These are phyloP conservation scores for Gouania willdenowi DNA, from an alignment of 2,797 vertebrate genomes.

Conservation along the genomic window DNA sequence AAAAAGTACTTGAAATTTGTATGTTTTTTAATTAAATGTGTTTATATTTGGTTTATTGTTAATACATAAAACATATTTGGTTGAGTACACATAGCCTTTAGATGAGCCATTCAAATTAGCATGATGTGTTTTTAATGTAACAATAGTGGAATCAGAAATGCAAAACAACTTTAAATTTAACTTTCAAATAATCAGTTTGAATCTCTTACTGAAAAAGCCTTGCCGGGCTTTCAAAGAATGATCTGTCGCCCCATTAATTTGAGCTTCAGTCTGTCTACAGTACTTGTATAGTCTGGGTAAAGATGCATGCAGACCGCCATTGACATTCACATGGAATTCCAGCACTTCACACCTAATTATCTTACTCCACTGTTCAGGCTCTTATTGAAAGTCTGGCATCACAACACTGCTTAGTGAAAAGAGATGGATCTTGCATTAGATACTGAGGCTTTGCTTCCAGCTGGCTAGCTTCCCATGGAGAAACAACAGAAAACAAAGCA, in stretches of 20 bases:
- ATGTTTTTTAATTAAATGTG: too few relatives aligned
- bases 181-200: too few relatives aligned
- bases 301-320: constrained; percentile 3
- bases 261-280: constrained; percentile 4
- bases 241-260: constrained; percentile 11
- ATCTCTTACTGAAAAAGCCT: constrained; percentile 1
- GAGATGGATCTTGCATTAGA: constrained; percentile 32
- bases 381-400: constrained; percentile 36
- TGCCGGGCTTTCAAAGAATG: constrained; percentile 4
- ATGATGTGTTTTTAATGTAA: too few relatives aligned
- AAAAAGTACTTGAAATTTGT: too few relatives aligned
- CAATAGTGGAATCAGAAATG: not conserved
- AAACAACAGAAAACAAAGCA: constrained; percentile 44
- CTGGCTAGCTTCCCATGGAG: constrained; percentile 48
- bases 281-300: constrained; percentile 6
- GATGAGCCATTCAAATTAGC: too few relatives aligned
- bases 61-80: too few relatives aligned
- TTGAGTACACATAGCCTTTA: too few relatives aligned
- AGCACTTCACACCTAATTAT: constrained; percentile 50
- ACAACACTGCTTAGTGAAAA: constrained; percentile 24
- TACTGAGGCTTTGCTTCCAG: constrained; percentile 41
- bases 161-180: too few relatives aligned
- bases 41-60: too few relatives aligned
- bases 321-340: constrained; percentile 27
- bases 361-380: constrained; percentile 33